Evolutionary conservation across 2,113 vertebrate species (phyloP).

Genomic region (Formicarius rufipectus): DNA sequence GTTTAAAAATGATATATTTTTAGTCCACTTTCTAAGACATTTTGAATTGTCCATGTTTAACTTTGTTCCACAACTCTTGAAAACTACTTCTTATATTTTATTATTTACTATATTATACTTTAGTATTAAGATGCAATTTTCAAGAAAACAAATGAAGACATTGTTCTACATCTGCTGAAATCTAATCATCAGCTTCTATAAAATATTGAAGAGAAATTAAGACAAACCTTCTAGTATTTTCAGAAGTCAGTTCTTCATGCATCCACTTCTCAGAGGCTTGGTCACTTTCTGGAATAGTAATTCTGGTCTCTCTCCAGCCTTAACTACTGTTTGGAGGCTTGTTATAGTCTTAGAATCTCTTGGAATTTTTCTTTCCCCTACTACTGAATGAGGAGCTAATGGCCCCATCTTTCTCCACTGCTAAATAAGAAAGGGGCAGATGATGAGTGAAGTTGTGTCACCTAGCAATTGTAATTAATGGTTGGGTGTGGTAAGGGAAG

Average conservation of each 20-base stretch:
- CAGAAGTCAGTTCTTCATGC: not conserved
- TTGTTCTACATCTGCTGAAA: not conserved
- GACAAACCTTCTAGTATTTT: not conserved
- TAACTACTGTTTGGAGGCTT: not conserved
- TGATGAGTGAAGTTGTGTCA: too few relatives aligned
- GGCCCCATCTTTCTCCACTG: too few relatives aligned
- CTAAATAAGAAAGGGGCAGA: too few relatives aligned
- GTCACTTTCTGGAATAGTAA: not conserved
- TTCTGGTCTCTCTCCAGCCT: not conserved
- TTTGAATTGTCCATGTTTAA: not conserved
- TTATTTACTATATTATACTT: not conserved
- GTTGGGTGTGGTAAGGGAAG: too few relatives aligned
- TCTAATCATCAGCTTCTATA: accelerated
- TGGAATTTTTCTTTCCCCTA: too few relatives aligned
- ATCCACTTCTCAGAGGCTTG: not conserved
- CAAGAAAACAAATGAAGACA: not conserved
- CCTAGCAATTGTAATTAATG: too few relatives aligned
- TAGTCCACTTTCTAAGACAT: not conserved
- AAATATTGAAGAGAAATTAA: not conserved
- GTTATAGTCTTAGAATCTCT: too few relatives aligned
- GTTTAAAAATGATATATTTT: not conserved
- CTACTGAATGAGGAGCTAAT: too few relatives aligned
- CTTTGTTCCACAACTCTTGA: not conserved
- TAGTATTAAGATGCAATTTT: not conserved
- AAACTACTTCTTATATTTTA: not conserved